Conservation (phyloP, 2,888 invertebrate species). For the Nasonovia ribisnigri region DNA sequence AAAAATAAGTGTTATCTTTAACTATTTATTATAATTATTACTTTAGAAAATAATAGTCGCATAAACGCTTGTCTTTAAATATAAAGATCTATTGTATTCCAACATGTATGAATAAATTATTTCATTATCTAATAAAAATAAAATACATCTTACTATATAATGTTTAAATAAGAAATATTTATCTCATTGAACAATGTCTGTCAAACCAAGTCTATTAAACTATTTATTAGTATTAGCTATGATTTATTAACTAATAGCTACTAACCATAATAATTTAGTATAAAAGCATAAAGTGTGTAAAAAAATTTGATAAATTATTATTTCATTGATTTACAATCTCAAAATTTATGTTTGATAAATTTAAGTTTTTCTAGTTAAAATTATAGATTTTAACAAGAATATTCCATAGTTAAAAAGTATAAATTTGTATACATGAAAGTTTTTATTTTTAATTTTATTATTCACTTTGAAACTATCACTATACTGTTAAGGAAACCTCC, state of each 20-base stretch:
- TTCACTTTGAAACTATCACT: slow-evolving; percentile 14
- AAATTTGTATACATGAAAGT: neutral
- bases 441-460: neutral
- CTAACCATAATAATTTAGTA: neutral
- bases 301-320: slow-evolving; percentile 1
- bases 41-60: neutral
- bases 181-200: slow-evolving; percentile 42
- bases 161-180: neutral
- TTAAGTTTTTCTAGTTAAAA: neutral
- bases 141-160: neutral
- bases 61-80: neutral
- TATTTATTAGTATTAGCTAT: neutral
- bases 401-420: neutral
- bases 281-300: slow-evolving; percentile 9
- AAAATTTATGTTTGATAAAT: neutral
- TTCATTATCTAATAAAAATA: neutral
- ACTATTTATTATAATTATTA: neutral
- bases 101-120: neutral
- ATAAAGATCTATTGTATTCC: neutral
- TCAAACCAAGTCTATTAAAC: neutral
- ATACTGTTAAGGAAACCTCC: slow-evolving; percentile 18
- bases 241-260: slow-evolving; percentile 31
- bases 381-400: neutral
- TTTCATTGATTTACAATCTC: neutral
- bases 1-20: too few species aligned